Percentiles rank a stretch among this genome's conserved stretches.
phyloP scores from a whole-genome alignment of 2,113 vertebrate species.

The Tyrannus savana region DNA sequence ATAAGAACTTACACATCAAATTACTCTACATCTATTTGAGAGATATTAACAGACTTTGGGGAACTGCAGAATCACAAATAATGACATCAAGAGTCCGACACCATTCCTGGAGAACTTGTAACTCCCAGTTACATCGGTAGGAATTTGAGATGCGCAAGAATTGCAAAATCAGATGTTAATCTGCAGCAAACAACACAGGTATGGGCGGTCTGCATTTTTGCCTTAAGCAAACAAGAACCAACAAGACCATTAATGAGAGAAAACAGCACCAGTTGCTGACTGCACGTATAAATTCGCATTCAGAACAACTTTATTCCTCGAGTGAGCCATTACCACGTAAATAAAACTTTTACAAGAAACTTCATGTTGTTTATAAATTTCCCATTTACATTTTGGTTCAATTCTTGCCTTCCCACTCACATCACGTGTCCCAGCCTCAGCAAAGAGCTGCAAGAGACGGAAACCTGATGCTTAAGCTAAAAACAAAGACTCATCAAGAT shows the following conservation, averaged over 20 bases:
- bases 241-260: conserved; percentile 60
- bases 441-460: not conserved
- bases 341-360: conserved; percentile 36
- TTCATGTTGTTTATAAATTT: not conserved
- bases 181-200: conserved; percentile 33
- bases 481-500: not conserved
- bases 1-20: conserved; percentile 11
- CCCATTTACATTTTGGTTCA: not conserved
- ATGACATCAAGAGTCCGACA: not conserved
- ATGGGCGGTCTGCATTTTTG: conserved; percentile 65
- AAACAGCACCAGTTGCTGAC: conserved; percentile 46
- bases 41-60: not conserved
- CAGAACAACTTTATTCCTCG: conserved; percentile 20
- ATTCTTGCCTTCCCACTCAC: not conserved
- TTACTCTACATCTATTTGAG: not conserved
- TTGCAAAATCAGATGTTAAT: conserved; percentile 60
- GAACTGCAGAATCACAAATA: not conserved
- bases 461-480: not conserved
- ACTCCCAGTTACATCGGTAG: not conserved
- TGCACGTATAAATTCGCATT: conserved; percentile 51
- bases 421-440: not conserved
- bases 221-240: conserved; percentile 67
- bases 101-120: conserved; percentile 26
- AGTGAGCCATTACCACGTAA: not conserved
- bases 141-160: conserved; percentile 18